phyloP scores from a whole-genome alignment of 2,888 invertebrate species.

The Plebejus argus region DNA sequence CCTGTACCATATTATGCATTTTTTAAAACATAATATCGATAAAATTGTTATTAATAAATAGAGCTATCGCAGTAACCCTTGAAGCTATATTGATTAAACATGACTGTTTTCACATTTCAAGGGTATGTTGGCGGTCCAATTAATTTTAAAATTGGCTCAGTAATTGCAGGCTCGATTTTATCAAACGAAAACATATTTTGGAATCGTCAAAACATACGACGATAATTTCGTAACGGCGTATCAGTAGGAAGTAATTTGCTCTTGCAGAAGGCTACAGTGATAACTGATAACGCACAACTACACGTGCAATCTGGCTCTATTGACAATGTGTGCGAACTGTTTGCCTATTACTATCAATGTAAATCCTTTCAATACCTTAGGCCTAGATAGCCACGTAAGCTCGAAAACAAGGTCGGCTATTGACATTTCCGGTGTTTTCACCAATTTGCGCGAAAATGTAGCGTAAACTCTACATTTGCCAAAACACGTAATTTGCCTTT shows the following conservation, averaged over 20 bases:
- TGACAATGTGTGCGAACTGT: conserved; percentile 24
- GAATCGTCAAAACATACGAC: conserved; percentile 41
- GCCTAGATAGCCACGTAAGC: not conserved
- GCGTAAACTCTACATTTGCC: not conserved
- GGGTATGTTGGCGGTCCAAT: not conserved
- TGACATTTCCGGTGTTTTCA: not conserved
- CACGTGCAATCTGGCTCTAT: conserved; percentile 25
- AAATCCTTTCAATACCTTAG: not conserved
- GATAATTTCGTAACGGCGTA: conserved; percentile 54
- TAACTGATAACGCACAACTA: conserved; percentile 59
- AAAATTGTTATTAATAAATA: not conserved
- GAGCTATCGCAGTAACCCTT: not conserved
- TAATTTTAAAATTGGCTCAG: not conserved
- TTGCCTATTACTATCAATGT: not conserved
- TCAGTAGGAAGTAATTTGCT: conserved; percentile 75
- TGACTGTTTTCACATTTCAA: not conserved
- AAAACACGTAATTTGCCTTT: not conserved
- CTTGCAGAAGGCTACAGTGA: conserved; percentile 70
- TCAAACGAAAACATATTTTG: conserved; percentile 27
- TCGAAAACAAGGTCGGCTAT: conserved; percentile 2
- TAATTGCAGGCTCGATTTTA: conserved; percentile 6
- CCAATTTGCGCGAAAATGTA: not conserved
- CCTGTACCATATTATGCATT: not conserved
- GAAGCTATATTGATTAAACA: not conserved
- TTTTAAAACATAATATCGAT: not conserved